These are phyloP conservation scores for Folsomia candida DNA, from an alignment of 2,888 invertebrate species.

Conservation along the genomic window DNA sequence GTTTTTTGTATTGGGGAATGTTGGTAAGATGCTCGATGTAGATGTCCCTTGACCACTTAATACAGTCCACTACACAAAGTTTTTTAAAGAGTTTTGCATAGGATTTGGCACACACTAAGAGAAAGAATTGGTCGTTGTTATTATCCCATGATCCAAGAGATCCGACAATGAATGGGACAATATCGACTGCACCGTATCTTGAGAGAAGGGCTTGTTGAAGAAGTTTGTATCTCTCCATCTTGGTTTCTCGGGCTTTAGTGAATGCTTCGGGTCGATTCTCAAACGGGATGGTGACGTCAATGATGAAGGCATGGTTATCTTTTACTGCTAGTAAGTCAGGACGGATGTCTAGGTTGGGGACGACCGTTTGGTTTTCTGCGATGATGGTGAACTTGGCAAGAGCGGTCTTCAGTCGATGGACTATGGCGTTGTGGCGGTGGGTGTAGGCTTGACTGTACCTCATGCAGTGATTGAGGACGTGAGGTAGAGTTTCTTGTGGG, in stretches of 20 bases:
- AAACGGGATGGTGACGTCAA: slow-evolving; percentile 52
- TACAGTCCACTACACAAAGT: slow-evolving; percentile 51
- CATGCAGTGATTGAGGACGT: slow-evolving; percentile 53
- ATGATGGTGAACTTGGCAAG: slow-evolving; percentile 6
- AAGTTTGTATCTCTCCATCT: slow-evolving; percentile 49
- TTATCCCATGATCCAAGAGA: slow-evolving; percentile 52
- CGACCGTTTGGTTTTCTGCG: slow-evolving; percentile 35
- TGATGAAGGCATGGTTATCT: slow-evolving; percentile 46
- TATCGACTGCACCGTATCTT: slow-evolving; percentile 35
- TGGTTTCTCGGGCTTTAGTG: slow-evolving; percentile 44
- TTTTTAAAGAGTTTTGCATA: slow-evolving; percentile 50
- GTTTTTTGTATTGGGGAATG: slow-evolving; percentile 40
- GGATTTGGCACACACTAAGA: slow-evolving; percentile 21
- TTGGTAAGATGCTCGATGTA: slow-evolving; percentile 53
- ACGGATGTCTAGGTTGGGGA: slow-evolving; percentile 31
- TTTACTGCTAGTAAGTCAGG: slow-evolving; percentile 49
- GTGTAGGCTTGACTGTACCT: slow-evolving; percentile 42
- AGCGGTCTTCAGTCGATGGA: slow-evolving; percentile 44
- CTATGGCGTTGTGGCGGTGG: slow-evolving; percentile 48
- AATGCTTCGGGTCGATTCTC: slow-evolving; percentile 51
- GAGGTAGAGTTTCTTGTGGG: slow-evolving; percentile 51
- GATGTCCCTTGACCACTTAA: slow-evolving; percentile 52
- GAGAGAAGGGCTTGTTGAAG: slow-evolving; percentile 19
- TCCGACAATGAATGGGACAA: slow-evolving; percentile 52
- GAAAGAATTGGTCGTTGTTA: slow-evolving; percentile 48